Percentiles rank a stretch among this genome's conserved stretches.
Conservation (phyloP, 2,888 invertebrate genomes). For the Tipula confusa region DNA sequence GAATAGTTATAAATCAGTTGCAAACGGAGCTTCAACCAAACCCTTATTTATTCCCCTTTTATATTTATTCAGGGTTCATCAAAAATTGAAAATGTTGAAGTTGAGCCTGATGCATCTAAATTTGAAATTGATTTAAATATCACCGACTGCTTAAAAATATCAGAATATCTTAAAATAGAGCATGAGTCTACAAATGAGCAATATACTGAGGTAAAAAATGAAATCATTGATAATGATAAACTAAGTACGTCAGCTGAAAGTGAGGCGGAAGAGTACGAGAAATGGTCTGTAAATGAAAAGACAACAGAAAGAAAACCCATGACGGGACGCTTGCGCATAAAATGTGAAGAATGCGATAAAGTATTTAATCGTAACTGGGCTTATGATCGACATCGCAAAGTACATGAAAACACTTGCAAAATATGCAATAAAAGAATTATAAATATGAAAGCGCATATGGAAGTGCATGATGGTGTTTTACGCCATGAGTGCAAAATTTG, state of each 20-base stretch:
- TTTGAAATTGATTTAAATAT: not conserved
- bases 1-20: not conserved
- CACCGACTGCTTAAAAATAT: not conserved
- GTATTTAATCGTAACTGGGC: not conserved
- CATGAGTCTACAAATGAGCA: not conserved
- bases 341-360: slow-evolving; percentile 12
- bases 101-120: not conserved
- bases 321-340: not conserved
- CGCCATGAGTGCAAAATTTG: not conserved
- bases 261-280: not conserved
- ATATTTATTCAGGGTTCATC: not conserved
- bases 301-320: not conserved
- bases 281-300: not conserved
- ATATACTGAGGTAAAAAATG: not conserved
- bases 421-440: not conserved
- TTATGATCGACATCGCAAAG: not conserved
- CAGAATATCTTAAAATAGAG: not conserved
- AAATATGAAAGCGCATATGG: not conserved
- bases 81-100: not conserved
- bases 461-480: not conserved
- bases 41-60: not conserved
- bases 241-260: not conserved
- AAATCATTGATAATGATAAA: not conserved
- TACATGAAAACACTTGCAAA: not conserved
- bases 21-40: not conserved